A percentile compares a stretch with the other conserved stretches of the same genome.
These are phyloP conservation scores for Rhaphigaster nebulosa DNA, from an alignment of 2,888 invertebrate genomes.

Conservation along the genomic window DNA sequence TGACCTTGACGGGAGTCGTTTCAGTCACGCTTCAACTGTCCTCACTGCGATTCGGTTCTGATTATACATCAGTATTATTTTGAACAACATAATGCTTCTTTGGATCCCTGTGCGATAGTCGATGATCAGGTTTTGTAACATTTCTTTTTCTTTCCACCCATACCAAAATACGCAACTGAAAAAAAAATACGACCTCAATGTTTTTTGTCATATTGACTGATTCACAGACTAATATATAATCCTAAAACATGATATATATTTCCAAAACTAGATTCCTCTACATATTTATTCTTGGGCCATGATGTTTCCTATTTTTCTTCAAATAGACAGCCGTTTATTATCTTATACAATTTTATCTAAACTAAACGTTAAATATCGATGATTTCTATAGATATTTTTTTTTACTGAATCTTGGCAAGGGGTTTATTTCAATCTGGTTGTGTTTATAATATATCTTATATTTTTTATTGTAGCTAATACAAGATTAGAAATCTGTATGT, in stretches of 20 bases:
- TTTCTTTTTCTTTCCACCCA: background rate
- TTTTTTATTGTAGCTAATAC: background rate
- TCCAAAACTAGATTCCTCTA: no score
- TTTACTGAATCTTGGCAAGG: no score
- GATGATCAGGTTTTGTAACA: background rate
- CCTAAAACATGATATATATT: no score
- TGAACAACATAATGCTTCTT: background rate
- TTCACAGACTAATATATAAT: background rate
- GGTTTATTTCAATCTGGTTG: background rate
- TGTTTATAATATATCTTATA: background rate
- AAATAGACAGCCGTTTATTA: no score
- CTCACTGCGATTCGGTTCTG: background rate
- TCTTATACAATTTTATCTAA: no score
- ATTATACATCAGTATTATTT: background rate
- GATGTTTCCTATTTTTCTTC: no score
- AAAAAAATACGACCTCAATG: background rate
- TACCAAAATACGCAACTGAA: no score
- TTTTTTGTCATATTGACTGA: background rate
- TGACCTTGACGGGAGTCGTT: background rate
- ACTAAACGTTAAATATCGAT: no score
- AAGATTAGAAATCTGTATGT: background rate
- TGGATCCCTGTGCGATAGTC: background rate
- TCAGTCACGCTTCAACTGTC: constrained; percentile 15
- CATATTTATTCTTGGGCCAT: no score
- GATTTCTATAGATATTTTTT: no score